Percentiles rank a stretch among this genome's conserved stretches.
Conservation (phyloP, 2,797 vertebrate genomes). For the Harpagifer antarcticus region DNA sequence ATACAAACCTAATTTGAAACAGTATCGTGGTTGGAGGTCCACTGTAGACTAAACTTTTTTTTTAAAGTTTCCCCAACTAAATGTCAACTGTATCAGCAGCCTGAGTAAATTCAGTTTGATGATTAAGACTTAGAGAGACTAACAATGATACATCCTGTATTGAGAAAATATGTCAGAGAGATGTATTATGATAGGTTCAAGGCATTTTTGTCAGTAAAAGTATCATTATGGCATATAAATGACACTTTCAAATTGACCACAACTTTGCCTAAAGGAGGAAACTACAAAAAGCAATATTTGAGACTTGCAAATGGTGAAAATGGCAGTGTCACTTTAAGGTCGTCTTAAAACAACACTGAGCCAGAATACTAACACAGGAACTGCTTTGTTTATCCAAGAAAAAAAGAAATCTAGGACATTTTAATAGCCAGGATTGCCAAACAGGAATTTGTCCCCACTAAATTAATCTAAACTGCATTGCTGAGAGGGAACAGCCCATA, state of each 20-base stretch:
- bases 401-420: background rate
- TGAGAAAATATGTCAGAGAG: background rate
- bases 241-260: background rate
- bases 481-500: background rate
- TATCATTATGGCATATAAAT: background rate
- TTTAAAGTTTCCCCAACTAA: background rate
- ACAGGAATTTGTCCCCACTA: background rate
- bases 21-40: background rate
- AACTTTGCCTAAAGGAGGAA: background rate
- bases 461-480: background rate
- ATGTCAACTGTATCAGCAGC: background rate
- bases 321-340: background rate
- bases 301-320: background rate
- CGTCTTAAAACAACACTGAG: conserved; percentile 1
- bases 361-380: background rate
- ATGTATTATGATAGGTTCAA: background rate
- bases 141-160: background rate
- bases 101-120: background rate
- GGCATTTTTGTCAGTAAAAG: background rate
- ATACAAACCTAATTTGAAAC: background rate
- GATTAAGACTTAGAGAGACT: background rate
- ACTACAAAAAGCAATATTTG: conserved; percentile 1
- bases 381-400: conserved; percentile 1
- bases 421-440: background rate
- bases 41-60: background rate